phyloP scores from a whole-genome alignment of 2,113 vertebrate species.

The Apteryx owenii region DNA sequence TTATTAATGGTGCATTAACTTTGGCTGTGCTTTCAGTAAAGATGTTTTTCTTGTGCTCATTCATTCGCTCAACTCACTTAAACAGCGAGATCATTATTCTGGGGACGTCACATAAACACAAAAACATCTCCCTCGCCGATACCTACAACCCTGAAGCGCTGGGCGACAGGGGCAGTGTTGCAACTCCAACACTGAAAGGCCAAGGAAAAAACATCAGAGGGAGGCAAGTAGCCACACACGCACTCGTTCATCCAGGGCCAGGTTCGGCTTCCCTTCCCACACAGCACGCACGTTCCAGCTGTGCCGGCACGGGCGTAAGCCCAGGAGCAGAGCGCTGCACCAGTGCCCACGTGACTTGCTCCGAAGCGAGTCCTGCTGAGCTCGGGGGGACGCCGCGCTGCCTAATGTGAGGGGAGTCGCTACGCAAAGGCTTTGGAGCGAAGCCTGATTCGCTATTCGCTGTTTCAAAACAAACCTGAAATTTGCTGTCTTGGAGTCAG shows the following conservation, averaged over 20 bases:
- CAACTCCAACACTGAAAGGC: not conserved
- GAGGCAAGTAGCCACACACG: conserved; percentile 48
- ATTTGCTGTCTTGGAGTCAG: not conserved
- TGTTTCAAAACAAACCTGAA: not conserved
- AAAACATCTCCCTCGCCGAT: conserved; percentile 29
- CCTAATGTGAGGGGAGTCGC: not conserved
- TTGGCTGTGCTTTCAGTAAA: conserved; percentile 68
- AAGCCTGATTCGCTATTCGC: not conserved
- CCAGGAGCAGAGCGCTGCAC: not conserved
- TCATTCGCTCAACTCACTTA: conserved; percentile 53
- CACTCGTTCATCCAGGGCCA: fast-evolving
- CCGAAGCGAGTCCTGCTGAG: not conserved
- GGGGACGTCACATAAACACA: conserved; percentile 59
- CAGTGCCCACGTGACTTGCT: no score
- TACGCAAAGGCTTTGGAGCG: not conserved
- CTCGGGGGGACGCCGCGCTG: not conserved
- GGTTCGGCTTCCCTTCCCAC: not conserved
- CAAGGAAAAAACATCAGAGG: not conserved
- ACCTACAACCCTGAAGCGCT: conserved; percentile 22
- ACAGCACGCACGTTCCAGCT: not conserved
- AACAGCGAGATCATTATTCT: conserved; percentile 67
- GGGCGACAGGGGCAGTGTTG: not conserved
- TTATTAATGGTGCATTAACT: conserved; percentile 81
- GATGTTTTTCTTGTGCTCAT: conserved; percentile 66
- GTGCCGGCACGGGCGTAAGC: no score